Evolutionary conservation across 2,113 vertebrate genomes (phyloP).

Genomic region (Rhea pennata): DNA sequence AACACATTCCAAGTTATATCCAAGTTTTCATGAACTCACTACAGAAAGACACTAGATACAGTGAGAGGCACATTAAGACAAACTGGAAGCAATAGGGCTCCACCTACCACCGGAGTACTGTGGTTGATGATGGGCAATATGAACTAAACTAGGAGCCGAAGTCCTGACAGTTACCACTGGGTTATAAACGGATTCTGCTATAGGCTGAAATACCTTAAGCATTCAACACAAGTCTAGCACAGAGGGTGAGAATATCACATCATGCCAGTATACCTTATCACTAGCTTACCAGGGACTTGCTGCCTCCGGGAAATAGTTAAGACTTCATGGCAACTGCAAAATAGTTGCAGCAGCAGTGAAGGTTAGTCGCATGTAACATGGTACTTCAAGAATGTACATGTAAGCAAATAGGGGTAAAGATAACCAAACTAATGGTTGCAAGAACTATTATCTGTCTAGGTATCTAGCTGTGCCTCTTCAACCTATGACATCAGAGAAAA

Average conservation of each 20-base stretch:
- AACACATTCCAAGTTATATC: background rate
- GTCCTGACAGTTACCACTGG: background rate
- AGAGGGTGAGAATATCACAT: background rate
- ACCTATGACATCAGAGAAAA: background rate
- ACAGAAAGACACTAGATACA: background rate
- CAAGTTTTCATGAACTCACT: background rate
- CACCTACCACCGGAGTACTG: fast-evolving
- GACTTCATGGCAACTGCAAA: background rate
- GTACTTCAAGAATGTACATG: background rate
- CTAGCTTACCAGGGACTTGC: background rate
- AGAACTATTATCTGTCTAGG: background rate
- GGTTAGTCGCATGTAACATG: fast-evolving
- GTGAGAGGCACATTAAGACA: background rate
- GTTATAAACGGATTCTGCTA: background rate
- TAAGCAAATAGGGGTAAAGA: background rate
- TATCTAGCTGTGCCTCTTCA: background rate
- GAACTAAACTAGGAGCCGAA: background rate
- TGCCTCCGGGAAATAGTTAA: background rate
- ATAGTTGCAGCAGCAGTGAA: fast-evolving
- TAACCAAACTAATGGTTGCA: background rate
- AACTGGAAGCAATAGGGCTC: background rate
- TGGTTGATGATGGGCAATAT: background rate
- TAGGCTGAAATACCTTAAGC: background rate
- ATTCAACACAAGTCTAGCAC: background rate
- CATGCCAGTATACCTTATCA: background rate